Evolutionary conservation across 2,888 invertebrate genomes (phyloP), one percentile per base, ranked within the genome.

Genomic region (Argyra leucocephala): DNA sequence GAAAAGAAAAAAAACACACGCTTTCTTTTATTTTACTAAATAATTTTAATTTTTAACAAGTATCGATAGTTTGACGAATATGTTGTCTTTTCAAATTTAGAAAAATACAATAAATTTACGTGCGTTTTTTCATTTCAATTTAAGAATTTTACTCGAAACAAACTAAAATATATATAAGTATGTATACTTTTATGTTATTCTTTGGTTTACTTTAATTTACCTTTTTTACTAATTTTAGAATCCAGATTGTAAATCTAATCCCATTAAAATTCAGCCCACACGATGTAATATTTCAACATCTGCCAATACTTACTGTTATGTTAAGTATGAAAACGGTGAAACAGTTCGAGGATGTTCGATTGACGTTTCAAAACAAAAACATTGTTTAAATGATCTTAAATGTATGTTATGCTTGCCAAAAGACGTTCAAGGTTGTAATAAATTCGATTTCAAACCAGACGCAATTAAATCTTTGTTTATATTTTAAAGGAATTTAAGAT

Each of bases 261-360:
- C 71, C 0, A 62, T 63, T 5, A 62, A 21, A 0, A 37, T 73
- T 1, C 12, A 37, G 18, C 24, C 70, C 3, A 66, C 65, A 1
- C 67, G 69, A 57, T 75, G 75, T 69, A 69, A 70, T 0, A 66
- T 74, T 57, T 65, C 71, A 7, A 67, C 70, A 61, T 67, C 73
- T 0, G 63, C 65, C 7, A 74, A 73, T 67, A 66, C 70, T 7
- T 74, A 72, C 64, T 74, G 74, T 59, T 73, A 69, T 64, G 68
- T 69, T 0, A 69, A 66, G 7, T 22, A 26, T 21, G 37, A 68
- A 1, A 67, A 69, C 24, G 70, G 65, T 6, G 61, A 66, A 12
- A 68, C 67, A 1, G 65, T 68, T 48, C 72, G 74, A 9, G 73
- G 73, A 3, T 75, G 75, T 63, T 68, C 71, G 3, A 67, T 68